These are phyloP conservation scores for Brienomyrus brachyistius DNA, from an alignment of 2,113 vertebrate species.

Conservation along the genomic window DNA sequence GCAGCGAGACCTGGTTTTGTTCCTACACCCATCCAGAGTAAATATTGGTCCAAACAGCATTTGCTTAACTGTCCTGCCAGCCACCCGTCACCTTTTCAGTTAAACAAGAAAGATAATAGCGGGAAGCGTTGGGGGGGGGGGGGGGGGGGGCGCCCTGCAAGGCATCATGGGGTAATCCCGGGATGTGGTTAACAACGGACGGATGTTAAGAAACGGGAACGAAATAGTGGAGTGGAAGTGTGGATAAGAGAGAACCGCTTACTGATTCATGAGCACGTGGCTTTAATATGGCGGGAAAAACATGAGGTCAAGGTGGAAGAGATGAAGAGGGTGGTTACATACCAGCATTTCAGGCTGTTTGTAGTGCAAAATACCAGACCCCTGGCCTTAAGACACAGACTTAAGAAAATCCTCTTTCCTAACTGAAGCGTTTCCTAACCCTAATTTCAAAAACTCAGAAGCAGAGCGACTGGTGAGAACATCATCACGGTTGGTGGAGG, in stretches of 20 bases:
- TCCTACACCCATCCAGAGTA: conserved; percentile 46
- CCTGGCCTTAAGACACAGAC: neutral
- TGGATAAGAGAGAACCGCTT: neutral
- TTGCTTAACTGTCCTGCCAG: conserved; percentile 43
- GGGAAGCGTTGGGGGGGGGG: neutral
- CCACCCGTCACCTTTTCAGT: conserved; percentile 63
- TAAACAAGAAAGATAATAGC: neutral
- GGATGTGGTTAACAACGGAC: neutral
- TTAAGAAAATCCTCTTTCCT: neutral
- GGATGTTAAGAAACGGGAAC: neutral
- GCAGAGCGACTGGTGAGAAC: neutral
- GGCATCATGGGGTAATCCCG: neutral
- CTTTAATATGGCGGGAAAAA: neutral
- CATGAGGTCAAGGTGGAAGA: neutral
- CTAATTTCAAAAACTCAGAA: too few relatives aligned
- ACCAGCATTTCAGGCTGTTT: neutral
- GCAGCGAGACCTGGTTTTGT: neutral
- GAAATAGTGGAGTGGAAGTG: neutral
- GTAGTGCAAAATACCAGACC: neutral
- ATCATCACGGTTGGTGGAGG: neutral
- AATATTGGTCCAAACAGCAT: conserved; percentile 70
- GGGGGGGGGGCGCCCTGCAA: neutral
- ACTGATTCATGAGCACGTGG: neutral
- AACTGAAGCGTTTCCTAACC: neutral
- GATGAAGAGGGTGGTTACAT: neutral